Evolutionary conservation across 2,797 vertebrate genomes (phyloP).

Genomic region (Macropus fuliginosus): DNA sequence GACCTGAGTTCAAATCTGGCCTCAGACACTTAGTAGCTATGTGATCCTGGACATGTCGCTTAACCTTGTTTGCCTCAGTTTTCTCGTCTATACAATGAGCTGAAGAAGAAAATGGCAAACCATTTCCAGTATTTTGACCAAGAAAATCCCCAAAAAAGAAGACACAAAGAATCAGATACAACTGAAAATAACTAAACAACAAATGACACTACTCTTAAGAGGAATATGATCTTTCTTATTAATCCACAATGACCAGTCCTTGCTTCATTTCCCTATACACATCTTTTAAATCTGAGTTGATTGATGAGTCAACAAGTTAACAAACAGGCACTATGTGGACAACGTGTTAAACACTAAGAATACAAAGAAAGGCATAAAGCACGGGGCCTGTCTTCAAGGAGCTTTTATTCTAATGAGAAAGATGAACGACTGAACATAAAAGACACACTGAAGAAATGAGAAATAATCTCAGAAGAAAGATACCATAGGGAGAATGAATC

Average conservation of each 20-base stretch:
- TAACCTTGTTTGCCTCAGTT: neutral
- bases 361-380: neutral
- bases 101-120: neutral
- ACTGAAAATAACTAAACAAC: neutral
- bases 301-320: neutral
- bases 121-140: neutral
- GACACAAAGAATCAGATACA: neutral
- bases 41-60: neutral
- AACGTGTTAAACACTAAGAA: neutral
- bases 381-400: neutral
- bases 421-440: neutral
- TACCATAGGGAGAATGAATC: neutral
- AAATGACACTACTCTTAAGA: neutral
- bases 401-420: neutral
- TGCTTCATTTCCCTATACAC: neutral
- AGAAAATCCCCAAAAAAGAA: neutral
- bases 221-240: neutral
- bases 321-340: neutral
- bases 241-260: neutral
- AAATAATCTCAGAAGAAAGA: neutral
- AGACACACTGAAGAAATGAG: neutral
- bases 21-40: neutral
- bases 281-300: neutral
- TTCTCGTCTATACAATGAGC: neutral
- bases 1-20: neutral